A percentile compares a stretch with the other conserved stretches of the same genome.
Conservation (phyloP, 2,888 invertebrate genomes). For the Cosmia pyralina region DNA sequence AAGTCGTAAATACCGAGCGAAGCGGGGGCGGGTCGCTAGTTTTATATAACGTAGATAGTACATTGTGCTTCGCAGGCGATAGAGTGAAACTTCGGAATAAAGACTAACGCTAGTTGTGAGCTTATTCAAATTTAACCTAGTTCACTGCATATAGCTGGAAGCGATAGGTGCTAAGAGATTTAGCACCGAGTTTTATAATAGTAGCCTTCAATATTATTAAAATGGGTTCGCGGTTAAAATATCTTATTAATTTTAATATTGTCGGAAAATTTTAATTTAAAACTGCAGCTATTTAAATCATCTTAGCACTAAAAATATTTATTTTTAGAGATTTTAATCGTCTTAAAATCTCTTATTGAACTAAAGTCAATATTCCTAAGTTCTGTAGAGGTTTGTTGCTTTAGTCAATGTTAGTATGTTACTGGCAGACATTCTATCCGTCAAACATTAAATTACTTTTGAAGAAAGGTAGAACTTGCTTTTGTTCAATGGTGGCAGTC, state of each 20-base stretch:
- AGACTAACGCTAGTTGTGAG: constrained; percentile 48
- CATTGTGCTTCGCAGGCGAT: constrained; percentile 16
- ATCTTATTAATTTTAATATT: neutral
- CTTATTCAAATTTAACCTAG: constrained; percentile 61
- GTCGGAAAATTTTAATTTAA: neutral
- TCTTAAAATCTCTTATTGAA: too few relatives aligned
- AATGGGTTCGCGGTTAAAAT: neutral
- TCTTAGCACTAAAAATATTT: too few relatives aligned
- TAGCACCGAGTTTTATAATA: constrained; percentile 12
- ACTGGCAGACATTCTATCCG: too few relatives aligned
- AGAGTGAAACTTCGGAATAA: constrained; percentile 58
- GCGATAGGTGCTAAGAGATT: constrained; percentile 35
- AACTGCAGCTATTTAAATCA: neutral
- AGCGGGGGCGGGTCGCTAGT: neutral
- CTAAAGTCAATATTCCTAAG: too few relatives aligned
- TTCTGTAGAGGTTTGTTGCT: too few relatives aligned
- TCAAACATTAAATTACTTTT: too few relatives aligned
- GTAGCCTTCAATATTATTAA: constrained; percentile 20
- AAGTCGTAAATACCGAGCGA: neutral
- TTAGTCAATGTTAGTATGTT: too few relatives aligned
- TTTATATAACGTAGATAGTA: neutral
- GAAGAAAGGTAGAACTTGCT: too few relatives aligned
- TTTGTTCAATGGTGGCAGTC: too few relatives aligned
- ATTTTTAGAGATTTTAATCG: too few relatives aligned
- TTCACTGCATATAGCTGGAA: constrained; percentile 43